Conservation (phyloP, 2,113 vertebrate species). For the Tangachromis dhanisi region DNA sequence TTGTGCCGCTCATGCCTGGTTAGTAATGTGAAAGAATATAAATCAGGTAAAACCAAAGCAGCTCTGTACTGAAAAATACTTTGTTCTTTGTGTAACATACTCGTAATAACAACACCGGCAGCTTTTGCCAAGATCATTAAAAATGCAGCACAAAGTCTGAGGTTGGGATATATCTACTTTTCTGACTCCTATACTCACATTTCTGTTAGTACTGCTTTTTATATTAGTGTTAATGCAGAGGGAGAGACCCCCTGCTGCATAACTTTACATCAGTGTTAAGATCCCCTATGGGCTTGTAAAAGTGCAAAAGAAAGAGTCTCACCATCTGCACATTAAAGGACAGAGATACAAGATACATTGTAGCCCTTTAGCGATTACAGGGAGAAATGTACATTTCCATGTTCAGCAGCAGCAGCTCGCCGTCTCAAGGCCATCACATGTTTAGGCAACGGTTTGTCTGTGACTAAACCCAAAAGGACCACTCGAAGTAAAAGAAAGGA, state of each 20-base stretch:
- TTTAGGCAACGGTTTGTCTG: not conserved
- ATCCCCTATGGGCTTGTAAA: not conserved
- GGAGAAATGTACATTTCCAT: not conserved
- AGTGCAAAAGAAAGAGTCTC: not conserved
- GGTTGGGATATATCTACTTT: not conserved
- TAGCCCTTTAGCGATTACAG: not conserved
- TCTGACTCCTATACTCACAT: not conserved
- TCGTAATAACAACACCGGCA: not conserved
- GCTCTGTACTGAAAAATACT: not conserved
- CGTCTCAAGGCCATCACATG: not conserved
- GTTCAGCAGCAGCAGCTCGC: not conserved
- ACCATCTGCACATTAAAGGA: not conserved
- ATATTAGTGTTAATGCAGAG: not conserved
- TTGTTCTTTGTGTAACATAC: not conserved
- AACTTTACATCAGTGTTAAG: conserved; percentile 1
- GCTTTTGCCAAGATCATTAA: not conserved
- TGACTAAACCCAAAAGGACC: not conserved
- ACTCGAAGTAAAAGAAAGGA: not conserved
- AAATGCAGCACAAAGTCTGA: not conserved
- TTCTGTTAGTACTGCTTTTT: not conserved
- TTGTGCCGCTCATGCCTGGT: not conserved
- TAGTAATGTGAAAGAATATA: conserved; percentile 12
- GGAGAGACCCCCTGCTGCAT: not conserved
- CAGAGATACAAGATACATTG: not conserved
- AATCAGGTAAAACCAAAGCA: conserved; percentile 7